These are phyloP conservation scores for Himalopsyche phryganea DNA, from an alignment of 1,140 invertebrate genomes.

Conservation along the genomic window DNA sequence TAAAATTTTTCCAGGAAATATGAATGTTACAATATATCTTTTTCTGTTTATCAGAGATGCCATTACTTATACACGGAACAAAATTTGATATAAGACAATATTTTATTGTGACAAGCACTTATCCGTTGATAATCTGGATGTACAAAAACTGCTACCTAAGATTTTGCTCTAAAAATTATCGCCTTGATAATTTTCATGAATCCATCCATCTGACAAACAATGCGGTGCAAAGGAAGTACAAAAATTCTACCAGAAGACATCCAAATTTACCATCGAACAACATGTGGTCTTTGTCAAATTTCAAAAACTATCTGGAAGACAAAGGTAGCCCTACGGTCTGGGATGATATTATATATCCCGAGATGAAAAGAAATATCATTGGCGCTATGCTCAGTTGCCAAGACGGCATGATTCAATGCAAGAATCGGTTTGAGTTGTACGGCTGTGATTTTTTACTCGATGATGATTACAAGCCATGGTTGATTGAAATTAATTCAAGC, in stretches of 20 bases:
- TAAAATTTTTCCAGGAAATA: too few relatives aligned
- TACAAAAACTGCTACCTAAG: constrained; percentile 85
- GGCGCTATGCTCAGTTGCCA: constrained; percentile 75
- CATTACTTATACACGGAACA: constrained; percentile 79
- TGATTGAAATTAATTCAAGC: constrained; percentile 91
- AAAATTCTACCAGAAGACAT: constrained; percentile 59
- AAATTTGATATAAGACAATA: constrained; percentile 92
- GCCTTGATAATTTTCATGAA: constrained; percentile 78
- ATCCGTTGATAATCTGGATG: constrained; percentile 80
- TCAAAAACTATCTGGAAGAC: constrained; percentile 64
- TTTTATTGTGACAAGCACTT: constrained; percentile 81
- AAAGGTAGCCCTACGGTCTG: constrained; percentile 51
- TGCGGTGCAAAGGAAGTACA: constrained; percentile 83
- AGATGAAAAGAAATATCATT: constrained; percentile 80
- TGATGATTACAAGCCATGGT: constrained; percentile 81
- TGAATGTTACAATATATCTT: too few relatives aligned
- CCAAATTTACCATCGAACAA: constrained; percentile 71
- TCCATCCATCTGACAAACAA: constrained; percentile 91
- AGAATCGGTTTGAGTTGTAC: constrained; percentile 85
- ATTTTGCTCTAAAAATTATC: constrained; percentile 87
- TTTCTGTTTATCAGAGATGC: constrained; percentile 75
- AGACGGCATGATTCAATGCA: constrained; percentile 67
- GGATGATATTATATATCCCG: constrained; percentile 73
- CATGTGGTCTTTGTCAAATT: constrained; percentile 82
- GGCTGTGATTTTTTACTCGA: constrained; percentile 90